Evolutionary conservation across 2,113 vertebrate genomes (phyloP).

Genomic region (Prolemur simus): DNA sequence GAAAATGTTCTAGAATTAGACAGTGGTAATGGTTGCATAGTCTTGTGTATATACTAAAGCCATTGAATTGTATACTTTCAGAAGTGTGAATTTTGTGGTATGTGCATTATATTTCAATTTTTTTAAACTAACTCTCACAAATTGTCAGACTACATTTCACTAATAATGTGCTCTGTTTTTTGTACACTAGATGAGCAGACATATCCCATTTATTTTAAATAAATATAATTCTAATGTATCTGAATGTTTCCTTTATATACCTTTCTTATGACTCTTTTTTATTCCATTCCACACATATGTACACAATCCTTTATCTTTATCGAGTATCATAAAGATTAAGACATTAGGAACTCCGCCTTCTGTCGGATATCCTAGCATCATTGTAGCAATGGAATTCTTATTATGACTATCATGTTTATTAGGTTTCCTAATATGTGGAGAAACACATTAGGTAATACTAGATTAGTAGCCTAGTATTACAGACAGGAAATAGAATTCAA

Average conservation of each 20-base stretch:
- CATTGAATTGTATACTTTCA: neutral
- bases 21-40: neutral
- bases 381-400: neutral
- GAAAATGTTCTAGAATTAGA: constrained; percentile 9
- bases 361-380: neutral
- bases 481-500: neutral
- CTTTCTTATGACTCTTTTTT: neutral
- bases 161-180: constrained; percentile 9
- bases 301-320: neutral
- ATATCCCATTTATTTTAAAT: neutral
- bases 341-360: neutral
- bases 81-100: neutral
- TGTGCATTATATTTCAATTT: neutral
- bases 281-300: neutral
- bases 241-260: neutral
- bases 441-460: neutral
- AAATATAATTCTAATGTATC: neutral
- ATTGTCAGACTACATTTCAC: constrained; percentile 51
- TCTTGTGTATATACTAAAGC: neutral
- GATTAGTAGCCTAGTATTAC: neutral
- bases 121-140: constrained; percentile 36
- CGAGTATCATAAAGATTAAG: neutral
- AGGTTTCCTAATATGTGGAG: neutral
- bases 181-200: neutral
- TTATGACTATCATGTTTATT: neutral